Evolutionary conservation across 1,140 invertebrate species (phyloP), one percentile per base, ranked within the genome.

Genomic region (Chlorops oryzae): DNA sequence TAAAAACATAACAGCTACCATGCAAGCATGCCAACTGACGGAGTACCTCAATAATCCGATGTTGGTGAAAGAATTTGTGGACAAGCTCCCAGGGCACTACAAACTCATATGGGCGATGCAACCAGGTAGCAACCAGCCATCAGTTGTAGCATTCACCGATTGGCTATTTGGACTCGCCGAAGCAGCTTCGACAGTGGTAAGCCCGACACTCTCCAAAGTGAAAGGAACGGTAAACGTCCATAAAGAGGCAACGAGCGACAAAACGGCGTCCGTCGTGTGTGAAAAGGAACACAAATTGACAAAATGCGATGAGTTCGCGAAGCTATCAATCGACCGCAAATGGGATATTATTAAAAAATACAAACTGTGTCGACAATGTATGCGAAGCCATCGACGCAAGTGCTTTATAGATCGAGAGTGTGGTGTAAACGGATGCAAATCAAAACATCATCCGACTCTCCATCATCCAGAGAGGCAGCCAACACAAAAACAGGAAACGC

Each of bases 31-130:
- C 12, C 9, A 50, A 5, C 13, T 50, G 47, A 22, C 17, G 27
- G 38, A 38, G 10, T 28, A 50, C 17, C 32, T 49, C 5, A 39
- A 32, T n/a, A 49, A 49, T 13, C 47, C 37, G 12, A 5, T 49
- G 15, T 21, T 49, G 9, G 37, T 41, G 3, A 49, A 49, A 20
- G 22, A 9, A 27, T 27, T 49, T 9, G 25, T 49, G 6, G 37
- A 49, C 23, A 49, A 49, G 18, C 22, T 49, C n/a, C 47, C 47
- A 17, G 28, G 21, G 12, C 27, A 41, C n/a, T 38, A 40, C 6
- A 40, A 40, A 32, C 21, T 49, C 9, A 49, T 5, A 27, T 49
- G 47, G 47, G 47, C 47, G 15, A 49, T 49, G 27, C 24, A 27
- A 12, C 5, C 6, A 41, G 22, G 22, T 15, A 10, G 18, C 3